A percentile compares a stretch with the other conserved stretches of the same genome.
Conservation (phyloP, 1,140 invertebrate genomes). For the Aradophagus sp. region DNA sequence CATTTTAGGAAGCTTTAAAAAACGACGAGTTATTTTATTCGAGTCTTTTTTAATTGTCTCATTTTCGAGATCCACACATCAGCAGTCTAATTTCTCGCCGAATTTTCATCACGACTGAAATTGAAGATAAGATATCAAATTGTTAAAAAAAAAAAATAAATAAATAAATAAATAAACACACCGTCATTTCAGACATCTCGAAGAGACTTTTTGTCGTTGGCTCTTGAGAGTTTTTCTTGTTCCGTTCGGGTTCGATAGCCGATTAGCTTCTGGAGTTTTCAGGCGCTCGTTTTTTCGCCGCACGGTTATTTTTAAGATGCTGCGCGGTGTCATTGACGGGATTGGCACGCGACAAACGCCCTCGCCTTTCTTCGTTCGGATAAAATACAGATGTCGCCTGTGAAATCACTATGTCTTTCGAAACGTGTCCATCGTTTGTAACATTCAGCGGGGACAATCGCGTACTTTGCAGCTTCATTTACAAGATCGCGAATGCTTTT, state of each 20-base stretch:
- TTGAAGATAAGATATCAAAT: too few relatives aligned
- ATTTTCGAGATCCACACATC: too few relatives aligned
- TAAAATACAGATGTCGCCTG: slow-evolving; percentile 49
- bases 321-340: slow-evolving; percentile 50
- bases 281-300: slow-evolving; percentile 22
- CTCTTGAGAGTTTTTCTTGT: slow-evolving; percentile 9
- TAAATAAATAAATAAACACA: too few relatives aligned
- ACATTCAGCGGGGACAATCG: slow-evolving; percentile 43
- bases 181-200: neutral
- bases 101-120: too few relatives aligned
- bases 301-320: slow-evolving; percentile 50
- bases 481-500: slow-evolving; percentile 40
- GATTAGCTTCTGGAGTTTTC: slow-evolving; percentile 42
- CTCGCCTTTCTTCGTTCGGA: slow-evolving; percentile 48
- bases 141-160: too few relatives aligned
- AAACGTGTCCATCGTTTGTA: slow-evolving; percentile 35
- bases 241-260: slow-evolving; percentile 44
- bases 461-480: slow-evolving; percentile 39
- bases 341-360: slow-evolving; percentile 57
- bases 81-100: too few relatives aligned
- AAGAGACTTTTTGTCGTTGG: neutral
- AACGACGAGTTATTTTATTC: too few relatives aligned
- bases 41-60: too few relatives aligned
- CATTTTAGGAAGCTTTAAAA: too few relatives aligned
- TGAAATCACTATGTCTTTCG: slow-evolving; percentile 19